phyloP scores from a whole-genome alignment of 2,888 invertebrate species.

The Thymelicus sylvestris region DNA sequence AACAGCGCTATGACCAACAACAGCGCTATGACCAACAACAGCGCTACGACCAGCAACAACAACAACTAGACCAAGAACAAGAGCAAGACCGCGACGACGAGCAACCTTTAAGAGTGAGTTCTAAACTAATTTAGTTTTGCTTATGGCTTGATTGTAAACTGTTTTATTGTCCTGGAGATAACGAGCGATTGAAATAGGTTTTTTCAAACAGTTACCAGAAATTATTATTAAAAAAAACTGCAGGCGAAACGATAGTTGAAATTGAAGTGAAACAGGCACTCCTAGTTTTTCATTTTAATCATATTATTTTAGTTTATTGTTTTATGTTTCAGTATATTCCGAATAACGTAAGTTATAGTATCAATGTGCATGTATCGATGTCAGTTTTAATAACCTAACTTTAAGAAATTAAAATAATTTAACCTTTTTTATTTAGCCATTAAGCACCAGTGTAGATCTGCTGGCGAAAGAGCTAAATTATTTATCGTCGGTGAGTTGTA shows the following conservation, averaged over 20 bases:
- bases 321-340: neutral
- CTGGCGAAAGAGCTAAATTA: conserved; percentile 38
- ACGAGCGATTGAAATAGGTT: too few species aligned
- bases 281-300: too few species aligned
- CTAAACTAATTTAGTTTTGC: too few species aligned
- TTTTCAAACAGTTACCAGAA: too few species aligned
- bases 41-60: neutral
- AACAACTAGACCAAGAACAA: neutral
- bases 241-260: too few species aligned
- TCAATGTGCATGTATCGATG: too few species aligned
- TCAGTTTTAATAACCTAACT: neutral
- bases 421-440: neutral
- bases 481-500: conserved; percentile 35
- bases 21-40: neutral
- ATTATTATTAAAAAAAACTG: too few species aligned
- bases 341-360: neutral
- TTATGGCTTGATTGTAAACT: too few species aligned
- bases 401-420: neutral
- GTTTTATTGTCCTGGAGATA: too few species aligned
- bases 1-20: too few species aligned
- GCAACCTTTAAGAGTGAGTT: neutral
- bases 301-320: neutral
- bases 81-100: conserved; percentile 1
- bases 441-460: conserved; percentile 36
- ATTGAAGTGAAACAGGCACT: too few species aligned